Evolutionary conservation across 2,888 invertebrate genomes (phyloP).

Genomic region (Pandemis heparana): DNA sequence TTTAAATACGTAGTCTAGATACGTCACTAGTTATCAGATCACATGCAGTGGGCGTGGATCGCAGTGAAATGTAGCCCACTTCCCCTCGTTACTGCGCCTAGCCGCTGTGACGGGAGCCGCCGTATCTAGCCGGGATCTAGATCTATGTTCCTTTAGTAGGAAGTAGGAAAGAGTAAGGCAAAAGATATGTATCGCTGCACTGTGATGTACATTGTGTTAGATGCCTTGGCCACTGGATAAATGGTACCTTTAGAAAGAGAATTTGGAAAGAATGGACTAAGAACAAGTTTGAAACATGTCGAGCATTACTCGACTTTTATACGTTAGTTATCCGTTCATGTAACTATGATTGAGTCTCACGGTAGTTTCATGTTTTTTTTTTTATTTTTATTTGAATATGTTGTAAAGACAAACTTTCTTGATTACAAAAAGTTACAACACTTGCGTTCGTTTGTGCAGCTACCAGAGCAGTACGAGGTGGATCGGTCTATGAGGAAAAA

Average conservation of each 20-base stretch:
- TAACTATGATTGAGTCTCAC: too few relatives aligned
- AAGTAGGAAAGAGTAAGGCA: slow-evolving; percentile 15
- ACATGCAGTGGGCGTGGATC: slow-evolving; percentile 53
- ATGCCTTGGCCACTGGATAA: neutral
- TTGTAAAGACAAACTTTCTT: too few relatives aligned
- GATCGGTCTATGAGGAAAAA: too few relatives aligned
- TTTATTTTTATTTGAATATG: too few relatives aligned
- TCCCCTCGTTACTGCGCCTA: slow-evolving; percentile 71
- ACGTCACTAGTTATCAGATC: slow-evolving; percentile 48
- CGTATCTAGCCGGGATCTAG: slow-evolving; percentile 61
- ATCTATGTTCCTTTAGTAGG: slow-evolving; percentile 46
- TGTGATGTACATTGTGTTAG: neutral
- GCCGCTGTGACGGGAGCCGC: slow-evolving; percentile 76
- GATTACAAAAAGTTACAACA: too few relatives aligned
- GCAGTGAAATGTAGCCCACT: slow-evolving; percentile 64
- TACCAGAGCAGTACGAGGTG: too few relatives aligned
- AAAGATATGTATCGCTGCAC: neutral
- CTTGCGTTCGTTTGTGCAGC: too few relatives aligned
- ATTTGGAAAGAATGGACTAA: too few relatives aligned
- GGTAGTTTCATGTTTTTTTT: too few relatives aligned
- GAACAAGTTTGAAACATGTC: too few relatives aligned
- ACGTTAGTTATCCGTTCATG: too few relatives aligned
- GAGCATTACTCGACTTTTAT: too few relatives aligned
- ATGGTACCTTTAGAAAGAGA: neutral
- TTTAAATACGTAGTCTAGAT: slow-evolving; percentile 45